These are phyloP conservation scores for Lipotes vexillifer DNA, from an alignment of 2,113 vertebrate species.

Conservation along the genomic window DNA sequence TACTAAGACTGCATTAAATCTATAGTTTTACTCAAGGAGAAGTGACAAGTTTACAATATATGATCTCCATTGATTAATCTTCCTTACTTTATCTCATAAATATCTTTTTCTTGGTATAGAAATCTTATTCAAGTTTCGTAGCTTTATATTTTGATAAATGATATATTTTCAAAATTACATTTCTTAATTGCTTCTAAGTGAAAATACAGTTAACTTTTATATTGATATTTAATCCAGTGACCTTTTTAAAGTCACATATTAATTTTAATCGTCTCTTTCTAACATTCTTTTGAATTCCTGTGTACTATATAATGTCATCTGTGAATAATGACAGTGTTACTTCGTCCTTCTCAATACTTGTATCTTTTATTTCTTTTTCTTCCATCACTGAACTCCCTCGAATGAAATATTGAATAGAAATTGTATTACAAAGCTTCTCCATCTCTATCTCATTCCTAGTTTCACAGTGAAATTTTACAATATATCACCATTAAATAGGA, in stretches of 20 bases:
- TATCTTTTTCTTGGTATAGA: background rate
- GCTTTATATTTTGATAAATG: background rate
- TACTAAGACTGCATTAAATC: background rate
- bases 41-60: background rate
- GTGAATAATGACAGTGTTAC: background rate
- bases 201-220: background rate
- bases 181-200: background rate
- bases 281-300: background rate
- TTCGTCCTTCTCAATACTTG: background rate
- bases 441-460: background rate
- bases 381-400: background rate
- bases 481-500: background rate
- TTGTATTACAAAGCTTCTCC: background rate
- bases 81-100: background rate
- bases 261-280: background rate
- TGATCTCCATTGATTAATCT: background rate
- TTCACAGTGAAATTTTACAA: background rate
- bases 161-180: background rate
- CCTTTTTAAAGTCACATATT: background rate
- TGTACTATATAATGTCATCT: background rate
- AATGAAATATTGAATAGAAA: background rate
- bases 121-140: background rate
- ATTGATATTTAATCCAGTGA: background rate
- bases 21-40: background rate
- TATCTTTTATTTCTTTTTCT: background rate